These are phyloP conservation scores for Galeruca laticollis DNA, from an alignment of 2,888 invertebrate genomes.

Conservation along the genomic window DNA sequence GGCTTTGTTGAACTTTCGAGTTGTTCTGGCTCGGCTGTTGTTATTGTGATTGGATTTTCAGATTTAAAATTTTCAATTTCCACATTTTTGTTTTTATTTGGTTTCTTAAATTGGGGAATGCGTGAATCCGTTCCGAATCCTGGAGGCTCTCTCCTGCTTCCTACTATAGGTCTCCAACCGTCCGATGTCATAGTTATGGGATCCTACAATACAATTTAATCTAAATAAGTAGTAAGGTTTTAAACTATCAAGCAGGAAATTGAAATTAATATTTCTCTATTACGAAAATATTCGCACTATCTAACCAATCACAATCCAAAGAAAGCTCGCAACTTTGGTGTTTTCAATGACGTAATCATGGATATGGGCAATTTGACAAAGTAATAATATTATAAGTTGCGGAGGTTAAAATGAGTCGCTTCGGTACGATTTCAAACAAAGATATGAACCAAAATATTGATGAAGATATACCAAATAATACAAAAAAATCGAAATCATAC, in stretches of 20 bases:
- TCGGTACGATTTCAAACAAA: too few relatives aligned
- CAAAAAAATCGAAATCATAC: too few relatives aligned
- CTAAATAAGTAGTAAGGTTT: slow-evolving; percentile 13
- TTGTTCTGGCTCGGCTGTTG: slow-evolving; percentile 38
- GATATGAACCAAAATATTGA: too few relatives aligned
- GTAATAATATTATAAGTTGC: too few relatives aligned
- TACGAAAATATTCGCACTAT: slow-evolving; percentile 7
- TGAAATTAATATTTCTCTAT: too few relatives aligned
- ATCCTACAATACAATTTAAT: slow-evolving; percentile 50
- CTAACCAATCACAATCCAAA: too few relatives aligned
- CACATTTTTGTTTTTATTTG: slow-evolving; percentile 49
- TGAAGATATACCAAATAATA: too few relatives aligned
- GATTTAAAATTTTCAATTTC: slow-evolving; percentile 47
- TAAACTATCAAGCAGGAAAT: too few relatives aligned
- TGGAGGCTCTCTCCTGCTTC: slow-evolving; percentile 54
- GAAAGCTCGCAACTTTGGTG: too few relatives aligned
- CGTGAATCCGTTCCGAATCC: slow-evolving; percentile 50
- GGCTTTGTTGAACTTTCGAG: slow-evolving; percentile 29
- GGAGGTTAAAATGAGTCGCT: too few relatives aligned
- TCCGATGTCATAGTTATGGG: slow-evolving; percentile 69
- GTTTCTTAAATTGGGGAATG: slow-evolving; percentile 57
- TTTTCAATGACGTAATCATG: too few relatives aligned
- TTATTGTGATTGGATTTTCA: slow-evolving; percentile 43
- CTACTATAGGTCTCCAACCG: slow-evolving; percentile 74
- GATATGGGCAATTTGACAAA: too few relatives aligned